phyloP scores from a whole-genome alignment of 2,797 vertebrate species.

The Enteromius viviparus region DNA sequence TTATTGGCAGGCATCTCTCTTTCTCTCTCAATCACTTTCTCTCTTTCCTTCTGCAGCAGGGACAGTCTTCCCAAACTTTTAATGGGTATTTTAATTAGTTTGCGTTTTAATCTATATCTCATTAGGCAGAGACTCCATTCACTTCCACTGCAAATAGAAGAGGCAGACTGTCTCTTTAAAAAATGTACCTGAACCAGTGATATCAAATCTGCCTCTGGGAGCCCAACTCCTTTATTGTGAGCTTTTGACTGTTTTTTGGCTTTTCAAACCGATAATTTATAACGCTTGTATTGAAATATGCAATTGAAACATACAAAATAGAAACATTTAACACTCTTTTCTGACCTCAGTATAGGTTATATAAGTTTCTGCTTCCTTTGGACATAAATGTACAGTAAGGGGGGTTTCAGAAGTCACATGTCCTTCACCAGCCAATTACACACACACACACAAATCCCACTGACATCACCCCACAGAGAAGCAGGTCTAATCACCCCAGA shows the following conservation, averaged over 20 bases:
- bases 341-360: neutral
- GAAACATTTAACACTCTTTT: neutral
- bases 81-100: slow-evolving; percentile 63
- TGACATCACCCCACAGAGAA: slow-evolving; percentile 16
- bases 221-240: neutral
- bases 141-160: slow-evolving; percentile 8
- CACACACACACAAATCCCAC: slow-evolving; percentile 1
- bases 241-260: neutral
- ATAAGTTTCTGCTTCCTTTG: neutral
- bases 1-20: slow-evolving; percentile 7
- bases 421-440: neutral
- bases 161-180: slow-evolving; percentile 29
- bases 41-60: slow-evolving; percentile 5
- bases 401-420: neutral
- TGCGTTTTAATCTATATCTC: slow-evolving; percentile 61
- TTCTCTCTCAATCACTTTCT: neutral
- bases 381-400: neutral
- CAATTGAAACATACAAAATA: neutral
- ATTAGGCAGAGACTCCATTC: slow-evolving; percentile 55
- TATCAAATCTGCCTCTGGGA: neutral
- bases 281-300: neutral
- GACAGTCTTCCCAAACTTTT: slow-evolving; percentile 55
- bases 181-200: neutral
- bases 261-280: neutral
- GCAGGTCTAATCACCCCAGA: slow-evolving; percentile 31